Conservation (phyloP, 2,113 vertebrate species). For the Tapirus terrestris region DNA sequence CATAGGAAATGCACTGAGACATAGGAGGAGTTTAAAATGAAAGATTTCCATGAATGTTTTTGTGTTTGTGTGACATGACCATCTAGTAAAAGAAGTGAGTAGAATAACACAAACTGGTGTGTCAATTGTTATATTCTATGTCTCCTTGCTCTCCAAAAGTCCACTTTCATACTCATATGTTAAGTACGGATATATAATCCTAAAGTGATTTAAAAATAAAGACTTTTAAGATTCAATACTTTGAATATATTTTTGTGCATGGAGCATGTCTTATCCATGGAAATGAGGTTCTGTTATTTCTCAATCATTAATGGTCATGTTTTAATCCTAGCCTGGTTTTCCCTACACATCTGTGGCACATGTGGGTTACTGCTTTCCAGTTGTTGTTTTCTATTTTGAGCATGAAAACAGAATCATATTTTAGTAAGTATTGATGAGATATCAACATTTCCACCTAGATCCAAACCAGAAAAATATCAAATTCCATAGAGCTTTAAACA, state of each 20-base stretch:
- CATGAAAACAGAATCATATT: background rate
- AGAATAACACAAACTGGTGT: background rate
- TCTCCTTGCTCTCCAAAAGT: background rate
- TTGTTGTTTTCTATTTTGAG: background rate
- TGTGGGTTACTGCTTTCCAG: background rate
- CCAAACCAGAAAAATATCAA: background rate
- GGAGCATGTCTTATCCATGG: background rate
- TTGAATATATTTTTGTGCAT: background rate
- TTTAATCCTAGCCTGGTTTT: background rate
- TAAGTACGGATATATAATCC: background rate
- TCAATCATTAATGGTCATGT: background rate
- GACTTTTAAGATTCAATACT: background rate
- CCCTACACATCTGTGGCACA: background rate
- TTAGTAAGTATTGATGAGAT: background rate
- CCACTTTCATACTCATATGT: background rate
- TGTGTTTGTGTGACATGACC: background rate
- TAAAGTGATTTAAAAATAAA: background rate
- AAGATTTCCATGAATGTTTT: background rate
- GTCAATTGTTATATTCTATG: background rate
- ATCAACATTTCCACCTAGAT: background rate
- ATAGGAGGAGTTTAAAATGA: background rate
- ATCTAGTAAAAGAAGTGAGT: background rate
- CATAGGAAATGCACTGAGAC: background rate
- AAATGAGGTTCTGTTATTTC: conserved; percentile 9
- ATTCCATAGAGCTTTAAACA: background rate